Evolutionary conservation across 2,113 vertebrate genomes (phyloP).

Genomic region (Salvelinus sp.): DNA sequence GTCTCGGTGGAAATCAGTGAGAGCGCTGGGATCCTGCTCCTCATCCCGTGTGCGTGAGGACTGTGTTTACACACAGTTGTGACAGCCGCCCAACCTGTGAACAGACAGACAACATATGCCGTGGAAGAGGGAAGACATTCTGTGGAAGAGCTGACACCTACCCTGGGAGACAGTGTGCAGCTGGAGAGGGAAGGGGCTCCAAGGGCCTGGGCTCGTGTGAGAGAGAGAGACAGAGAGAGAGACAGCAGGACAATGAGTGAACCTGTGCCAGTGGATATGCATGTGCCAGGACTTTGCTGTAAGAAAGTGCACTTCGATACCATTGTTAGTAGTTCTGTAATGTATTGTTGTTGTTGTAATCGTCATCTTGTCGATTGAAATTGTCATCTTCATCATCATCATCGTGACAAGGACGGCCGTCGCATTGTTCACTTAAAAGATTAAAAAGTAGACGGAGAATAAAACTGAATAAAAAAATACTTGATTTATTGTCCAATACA

Average conservation of each 20-base stretch:
- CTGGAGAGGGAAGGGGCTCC: slow-evolving; percentile 16
- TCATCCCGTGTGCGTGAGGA: not conserved
- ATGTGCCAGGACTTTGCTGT: not conserved
- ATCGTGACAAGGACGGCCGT: not conserved
- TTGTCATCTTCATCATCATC: not conserved
- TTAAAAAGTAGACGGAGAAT: too few relatives aligned
- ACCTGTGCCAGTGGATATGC: not conserved
- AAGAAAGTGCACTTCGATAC: slow-evolving; percentile 5
- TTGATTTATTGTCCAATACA: too few relatives aligned
- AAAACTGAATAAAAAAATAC: too few relatives aligned
- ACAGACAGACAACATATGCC: not conserved
- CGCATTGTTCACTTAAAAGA: too few relatives aligned
- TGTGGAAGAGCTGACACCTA: not conserved
- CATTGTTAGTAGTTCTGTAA: not conserved
- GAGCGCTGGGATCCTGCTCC: not conserved
- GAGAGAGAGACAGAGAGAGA: slow-evolving; percentile 16
- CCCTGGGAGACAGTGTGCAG: slow-evolving; percentile 28
- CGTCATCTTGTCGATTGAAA: not conserved
- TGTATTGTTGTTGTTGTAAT: not conserved
- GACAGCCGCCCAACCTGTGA: not conserved
- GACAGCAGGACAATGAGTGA: not conserved
- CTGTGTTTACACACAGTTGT: not conserved
- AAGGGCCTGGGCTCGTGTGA: slow-evolving; percentile 7
- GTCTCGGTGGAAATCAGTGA: not conserved
- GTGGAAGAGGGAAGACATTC: not conserved